A percentile compares a stretch with the other conserved stretches of the same genome.
Evolutionary conservation across 2,113 vertebrate species (phyloP).

Genomic region (Amphilophus citrinellus): DNA sequence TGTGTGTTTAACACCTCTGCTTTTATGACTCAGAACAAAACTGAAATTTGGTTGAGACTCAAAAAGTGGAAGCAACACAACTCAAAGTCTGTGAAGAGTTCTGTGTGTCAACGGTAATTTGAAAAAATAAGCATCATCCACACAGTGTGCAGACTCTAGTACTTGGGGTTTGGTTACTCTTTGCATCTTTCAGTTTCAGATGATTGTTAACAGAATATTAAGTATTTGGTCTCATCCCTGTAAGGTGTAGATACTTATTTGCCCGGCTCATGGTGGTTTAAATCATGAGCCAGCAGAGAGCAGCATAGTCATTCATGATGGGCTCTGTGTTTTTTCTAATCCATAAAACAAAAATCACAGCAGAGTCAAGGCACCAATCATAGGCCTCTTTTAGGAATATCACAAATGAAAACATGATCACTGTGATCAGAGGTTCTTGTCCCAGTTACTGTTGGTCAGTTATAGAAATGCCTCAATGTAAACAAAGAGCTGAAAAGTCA

Average conservation of each 20-base stretch:
- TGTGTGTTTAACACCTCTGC: not conserved
- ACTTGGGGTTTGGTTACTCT: not conserved
- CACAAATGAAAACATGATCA: not conserved
- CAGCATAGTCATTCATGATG: not conserved
- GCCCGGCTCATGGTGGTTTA: not conserved
- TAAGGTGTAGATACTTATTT: not conserved
- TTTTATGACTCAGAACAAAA: not conserved
- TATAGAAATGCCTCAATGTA: not conserved
- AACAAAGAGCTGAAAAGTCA: not conserved
- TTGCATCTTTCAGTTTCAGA: not conserved
- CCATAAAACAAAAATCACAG: not conserved
- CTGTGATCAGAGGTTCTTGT: not conserved
- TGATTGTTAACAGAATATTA: constrained; percentile 1
- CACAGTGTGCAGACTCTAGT: not conserved
- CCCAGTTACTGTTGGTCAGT: not conserved
- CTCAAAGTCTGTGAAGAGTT: too few relatives aligned
- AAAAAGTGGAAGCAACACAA: not conserved
- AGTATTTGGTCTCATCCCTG: not conserved
- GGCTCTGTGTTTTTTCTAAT: not conserved
- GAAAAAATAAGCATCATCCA: not conserved
- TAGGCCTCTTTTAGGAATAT: too few relatives aligned
- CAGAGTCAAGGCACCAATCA: too few relatives aligned
- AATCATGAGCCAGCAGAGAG: not conserved
- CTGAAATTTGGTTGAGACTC: not conserved
- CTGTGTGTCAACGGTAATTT: not conserved